A percentile compares a stretch with the other conserved stretches of the same genome.
Conservation (phyloP, 2,113 vertebrate genomes). For the Pomatorhinus ruficollis region DNA sequence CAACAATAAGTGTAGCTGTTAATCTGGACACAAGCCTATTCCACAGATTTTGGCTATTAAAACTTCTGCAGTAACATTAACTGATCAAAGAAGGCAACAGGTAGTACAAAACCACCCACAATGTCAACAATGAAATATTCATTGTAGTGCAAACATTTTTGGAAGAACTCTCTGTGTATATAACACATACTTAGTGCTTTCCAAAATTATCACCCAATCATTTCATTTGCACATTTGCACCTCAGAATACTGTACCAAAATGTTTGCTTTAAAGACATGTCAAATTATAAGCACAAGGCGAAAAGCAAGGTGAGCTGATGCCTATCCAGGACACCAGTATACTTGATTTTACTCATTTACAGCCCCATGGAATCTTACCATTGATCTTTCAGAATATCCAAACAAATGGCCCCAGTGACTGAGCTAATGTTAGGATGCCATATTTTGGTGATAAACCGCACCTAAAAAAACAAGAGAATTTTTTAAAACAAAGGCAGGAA, state of each 20-base stretch:
- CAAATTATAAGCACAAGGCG: neutral
- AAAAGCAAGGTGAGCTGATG: neutral
- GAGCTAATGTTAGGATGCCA: constrained; percentile 99
- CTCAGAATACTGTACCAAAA: neutral
- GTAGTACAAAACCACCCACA: neutral
- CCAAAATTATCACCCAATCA: neutral
- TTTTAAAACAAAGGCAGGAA: neutral
- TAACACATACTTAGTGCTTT: neutral
- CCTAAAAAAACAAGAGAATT: constrained; percentile 80
- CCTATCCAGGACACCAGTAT: neutral
- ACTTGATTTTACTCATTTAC: neutral
- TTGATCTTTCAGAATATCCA: constrained; percentile 99
- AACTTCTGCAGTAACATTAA: neutral
- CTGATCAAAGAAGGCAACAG: neutral
- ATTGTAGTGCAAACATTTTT: neutral
- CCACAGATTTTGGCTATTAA: neutral
- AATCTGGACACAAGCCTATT: neutral
- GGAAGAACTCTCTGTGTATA: neutral
- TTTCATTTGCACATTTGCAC: neutral
- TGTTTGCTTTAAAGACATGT: neutral
- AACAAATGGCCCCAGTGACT: constrained; percentile 97
- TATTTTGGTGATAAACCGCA: constrained; percentile 98
- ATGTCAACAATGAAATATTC: neutral
- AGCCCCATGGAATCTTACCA: constrained; percentile 81
- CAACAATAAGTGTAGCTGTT: neutral